phyloP scores from a whole-genome alignment of 2,888 invertebrate genomes.

The Ectobius pallidus region DNA sequence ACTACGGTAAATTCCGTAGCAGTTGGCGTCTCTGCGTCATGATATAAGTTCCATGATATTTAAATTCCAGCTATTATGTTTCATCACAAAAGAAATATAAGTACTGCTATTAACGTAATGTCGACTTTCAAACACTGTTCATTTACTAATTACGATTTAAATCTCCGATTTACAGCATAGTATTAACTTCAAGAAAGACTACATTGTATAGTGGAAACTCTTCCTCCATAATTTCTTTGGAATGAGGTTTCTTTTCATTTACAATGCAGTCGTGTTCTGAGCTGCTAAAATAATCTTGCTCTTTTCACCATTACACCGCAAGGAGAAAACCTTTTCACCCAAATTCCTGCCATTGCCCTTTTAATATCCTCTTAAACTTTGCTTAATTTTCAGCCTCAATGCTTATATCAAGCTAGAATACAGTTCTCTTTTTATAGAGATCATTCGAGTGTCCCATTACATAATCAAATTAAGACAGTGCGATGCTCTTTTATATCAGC shows the following conservation, averaged over 20 bases:
- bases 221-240: neutral
- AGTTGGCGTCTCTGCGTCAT: too few relatives aligned
- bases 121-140: too few relatives aligned
- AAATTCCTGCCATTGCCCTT: neutral
- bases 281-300: neutral
- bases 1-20: too few relatives aligned
- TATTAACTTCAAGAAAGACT: too few relatives aligned
- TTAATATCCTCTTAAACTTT: constrained; percentile 7
- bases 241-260: neutral
- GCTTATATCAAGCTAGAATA: neutral
- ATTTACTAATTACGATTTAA: too few relatives aligned
- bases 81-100: too few relatives aligned
- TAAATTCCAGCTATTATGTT: too few relatives aligned
- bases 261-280: neutral
- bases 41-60: too few relatives aligned
- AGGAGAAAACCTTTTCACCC: neutral
- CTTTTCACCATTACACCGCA: neutral
- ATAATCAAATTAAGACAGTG: neutral
- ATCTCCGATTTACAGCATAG: too few relatives aligned
- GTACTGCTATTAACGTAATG: too few relatives aligned
- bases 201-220: neutral
- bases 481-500: neutral
- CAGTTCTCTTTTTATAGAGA: neutral
- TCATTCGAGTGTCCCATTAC: neutral
- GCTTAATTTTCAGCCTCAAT: constrained; percentile 14